Conservation (phyloP, 64 coral and sea anemone species). For the Anthopleura sola region DNA sequence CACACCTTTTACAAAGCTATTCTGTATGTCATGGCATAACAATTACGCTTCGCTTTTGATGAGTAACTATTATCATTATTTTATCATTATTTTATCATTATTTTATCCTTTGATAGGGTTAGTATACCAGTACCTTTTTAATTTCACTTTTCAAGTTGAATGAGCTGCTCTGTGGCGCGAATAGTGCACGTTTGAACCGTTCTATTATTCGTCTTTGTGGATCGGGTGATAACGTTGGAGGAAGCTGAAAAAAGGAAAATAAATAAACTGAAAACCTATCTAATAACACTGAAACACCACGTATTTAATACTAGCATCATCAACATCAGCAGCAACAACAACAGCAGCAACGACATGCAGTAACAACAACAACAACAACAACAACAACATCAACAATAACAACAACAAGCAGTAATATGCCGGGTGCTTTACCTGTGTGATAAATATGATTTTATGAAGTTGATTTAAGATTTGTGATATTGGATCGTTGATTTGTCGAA, state of each 20-base stretch:
- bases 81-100: no score
- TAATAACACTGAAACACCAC: background rate
- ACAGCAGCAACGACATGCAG: no score
- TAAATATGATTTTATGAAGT: slow-evolving; percentile 98
- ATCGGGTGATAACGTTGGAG: slow-evolving; percentile 79
- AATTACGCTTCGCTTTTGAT: no score
- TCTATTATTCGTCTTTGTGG: slow-evolving; percentile 94
- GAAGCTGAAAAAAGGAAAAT: slow-evolving; percentile 49
- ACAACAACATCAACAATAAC: no score
- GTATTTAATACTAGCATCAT: background rate
- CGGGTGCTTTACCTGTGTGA: slow-evolving; percentile 70
- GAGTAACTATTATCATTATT: no score
- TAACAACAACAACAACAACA: no score
- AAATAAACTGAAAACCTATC: background rate
- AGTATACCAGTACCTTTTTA: slow-evolving; percentile 75
- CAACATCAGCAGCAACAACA: background rate
- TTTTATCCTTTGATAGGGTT: no score
- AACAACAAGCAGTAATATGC: no score
- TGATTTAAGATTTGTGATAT: slow-evolving; percentile 96
- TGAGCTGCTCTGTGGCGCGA: slow-evolving; percentile 90
- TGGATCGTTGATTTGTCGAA: slow-evolving; percentile 97
- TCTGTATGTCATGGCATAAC: no score
- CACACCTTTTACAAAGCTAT: no score
- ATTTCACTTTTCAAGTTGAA: slow-evolving; percentile 98
- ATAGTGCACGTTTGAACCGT: slow-evolving; percentile 86